Percentiles rank a stretch among this genome's conserved stretches.
These are phyloP conservation scores for Sphaeridia pumilis DNA, from an alignment of 2,888 invertebrate genomes.

Conservation along the genomic window DNA sequence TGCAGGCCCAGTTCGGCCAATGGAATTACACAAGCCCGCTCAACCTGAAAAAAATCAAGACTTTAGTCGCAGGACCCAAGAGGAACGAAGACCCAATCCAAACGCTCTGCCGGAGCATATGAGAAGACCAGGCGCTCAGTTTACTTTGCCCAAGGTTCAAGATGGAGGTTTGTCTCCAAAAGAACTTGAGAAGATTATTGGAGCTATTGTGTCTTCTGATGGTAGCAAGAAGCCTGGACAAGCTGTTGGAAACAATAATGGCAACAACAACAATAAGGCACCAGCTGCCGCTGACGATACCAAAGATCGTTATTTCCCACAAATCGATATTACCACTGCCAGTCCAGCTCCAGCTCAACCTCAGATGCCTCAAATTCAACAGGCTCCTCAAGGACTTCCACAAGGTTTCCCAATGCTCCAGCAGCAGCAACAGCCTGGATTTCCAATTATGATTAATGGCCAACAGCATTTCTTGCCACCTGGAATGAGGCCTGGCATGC, in stretches of 20 bases:
- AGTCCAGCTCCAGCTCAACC: constrained; percentile 9
- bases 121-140: constrained; percentile 4
- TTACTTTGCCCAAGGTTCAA: constrained; percentile 15
- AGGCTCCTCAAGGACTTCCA: constrained; percentile 1
- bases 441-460: not conserved
- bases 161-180: constrained; percentile 15
- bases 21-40: not conserved
- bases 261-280: not conserved
- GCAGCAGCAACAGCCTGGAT: not conserved
- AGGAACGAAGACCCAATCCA: not conserved
- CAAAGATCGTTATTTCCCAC: constrained; percentile 1
- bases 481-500: constrained; percentile 2
- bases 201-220: constrained; percentile 26
- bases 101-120: not conserved
- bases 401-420: not conserved
- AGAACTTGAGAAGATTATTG: constrained; percentile 29
- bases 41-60: not conserved
- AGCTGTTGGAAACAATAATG: not conserved
- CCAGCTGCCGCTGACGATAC: constrained; percentile 1
- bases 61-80: not conserved
- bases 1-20: not conserved
- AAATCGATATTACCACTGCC: constrained; percentile 13
- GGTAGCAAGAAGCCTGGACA: constrained; percentile 11
- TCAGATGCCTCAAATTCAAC: constrained; percentile 1
- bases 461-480: constrained; percentile 6